Base-by-base conservation (phyloP, 2,888 invertebrate species). In the Unio pictorum region DNA sequence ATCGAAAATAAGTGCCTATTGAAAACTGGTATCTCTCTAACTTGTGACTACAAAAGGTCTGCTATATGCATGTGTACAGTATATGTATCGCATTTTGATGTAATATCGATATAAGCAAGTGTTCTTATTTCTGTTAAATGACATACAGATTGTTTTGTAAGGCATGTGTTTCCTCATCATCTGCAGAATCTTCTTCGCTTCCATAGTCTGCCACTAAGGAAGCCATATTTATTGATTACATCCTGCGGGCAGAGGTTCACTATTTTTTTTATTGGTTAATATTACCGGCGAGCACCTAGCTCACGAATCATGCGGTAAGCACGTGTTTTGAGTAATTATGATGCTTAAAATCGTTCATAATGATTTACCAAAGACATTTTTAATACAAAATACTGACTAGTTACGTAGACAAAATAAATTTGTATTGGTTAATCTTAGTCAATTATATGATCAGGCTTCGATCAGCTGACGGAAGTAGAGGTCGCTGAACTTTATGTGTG, bases 141-240 rank as follows among this genome's bases (percentile, higher is more conserved):
- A 75, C 74, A 68, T 72, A 75, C 72, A 72, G 69, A 58, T 28
- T 66, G 18, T 3, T 23, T 34, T 6, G 45, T 58, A 56, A 45
- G 17, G 45, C 20, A 20, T 61, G 34, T 6, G 17, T 23, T 5
- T 66, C 71, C 18, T 30, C 55, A 68, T 57, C 56, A 6, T 64
- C 64, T 18, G 81, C 83, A 11, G 83, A 81, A 64, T 82, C 81
- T 30, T 84, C 84, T 68, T 81, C 82, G 62, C 85, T 84, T 8
- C 84, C 84, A 66, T 89, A 89, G 78, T 88, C 86, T 61, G 89
- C 88, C 63, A 89, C 88, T 30, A 89, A 74, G 45, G 89, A 86
- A 65, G 87, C 85, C 87, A 88, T 88, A 70, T 74, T 77, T 62
- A 55, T 64, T 55, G 26, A 64, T 20, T 34, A 34, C 26, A 60